Base-by-base conservation (phyloP, 1,140 invertebrate genomes). In the Coenobita brevimanus region DNA sequence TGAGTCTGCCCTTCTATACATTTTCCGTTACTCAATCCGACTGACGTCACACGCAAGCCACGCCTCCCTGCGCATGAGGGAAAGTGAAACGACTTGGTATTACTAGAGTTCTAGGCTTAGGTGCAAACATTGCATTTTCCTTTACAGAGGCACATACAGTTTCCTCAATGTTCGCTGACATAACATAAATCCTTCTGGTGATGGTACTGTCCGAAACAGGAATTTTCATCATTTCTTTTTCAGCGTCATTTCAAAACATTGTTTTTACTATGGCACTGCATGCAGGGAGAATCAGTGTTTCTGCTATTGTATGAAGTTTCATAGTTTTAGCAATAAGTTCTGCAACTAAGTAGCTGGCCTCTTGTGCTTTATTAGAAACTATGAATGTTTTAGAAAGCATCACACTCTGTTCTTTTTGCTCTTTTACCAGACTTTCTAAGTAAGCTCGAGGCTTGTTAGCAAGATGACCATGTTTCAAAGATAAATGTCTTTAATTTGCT, bases 401-500 rank as follows among this genome's bases (percentile, higher is more conserved):
- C 71, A 75, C 71, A 30, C 33, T 75, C 33, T 75, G 71, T 75
- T 75, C 15, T 75, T 75, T 75, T 33, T 75, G 71, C 71, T 75
- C 17, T 30, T 38, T 75, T 75, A 38, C n/a, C 15, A 75, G 17
- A 30, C 71, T 36, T 75, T 75, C 71, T 30, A 75, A 75, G 17
- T 75, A 75, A 36, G 71, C 15, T 75, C 71, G 33, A 75, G 71
- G 71, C 71, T 75, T 75, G 64, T 38, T 75, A 38, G 71, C 71
- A 87, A 87, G 75, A 80, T 75, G 46, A 43, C 10, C 36, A 76
- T 69, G 62, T 82, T 82, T 69, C 60, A 67, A 41, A 67, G 81
- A 36, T 43, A 82, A 82, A 82, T 82, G 75, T 57, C 57, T 80
- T 87, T 71, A 87, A 87, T 38, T 87, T 87, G 78, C 85, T 87